A percentile compares a stretch with the other conserved stretches of the same genome.
phyloP scores from a whole-genome alignment of 2,113 vertebrate genomes.

The Heptranchias perlo region DNA sequence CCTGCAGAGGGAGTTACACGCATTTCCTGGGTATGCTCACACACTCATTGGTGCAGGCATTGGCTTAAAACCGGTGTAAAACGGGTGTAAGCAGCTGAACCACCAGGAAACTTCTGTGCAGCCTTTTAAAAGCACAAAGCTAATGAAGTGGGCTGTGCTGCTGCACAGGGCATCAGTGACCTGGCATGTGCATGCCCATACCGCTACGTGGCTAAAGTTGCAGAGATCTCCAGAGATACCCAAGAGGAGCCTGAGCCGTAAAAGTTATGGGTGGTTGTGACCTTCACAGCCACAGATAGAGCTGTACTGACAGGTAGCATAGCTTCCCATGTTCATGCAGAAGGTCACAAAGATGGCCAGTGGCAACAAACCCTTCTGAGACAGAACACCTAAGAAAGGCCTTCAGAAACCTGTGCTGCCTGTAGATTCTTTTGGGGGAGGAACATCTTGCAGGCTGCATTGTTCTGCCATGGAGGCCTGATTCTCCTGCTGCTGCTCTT shows the following conservation, averaged over 20 bases:
- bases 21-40: too few species aligned
- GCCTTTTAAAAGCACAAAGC: background rate
- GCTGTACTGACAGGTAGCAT: background rate
- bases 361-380: background rate
- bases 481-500: background rate
- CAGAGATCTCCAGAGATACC: background rate
- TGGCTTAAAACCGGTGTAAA: too few species aligned
- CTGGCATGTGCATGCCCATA: background rate
- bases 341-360: background rate
- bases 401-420: background rate
- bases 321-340: background rate
- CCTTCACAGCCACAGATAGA: background rate
- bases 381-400: background rate
- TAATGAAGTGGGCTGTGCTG: background rate
- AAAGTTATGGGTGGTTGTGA: background rate
- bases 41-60: too few species aligned
- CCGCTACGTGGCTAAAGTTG: background rate
- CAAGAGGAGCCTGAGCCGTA: background rate
- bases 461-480: background rate
- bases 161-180: background rate
- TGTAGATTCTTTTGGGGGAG: background rate
- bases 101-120: background rate
- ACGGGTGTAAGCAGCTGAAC: too few species aligned
- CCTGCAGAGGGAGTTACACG: background rate
- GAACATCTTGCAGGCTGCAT: background rate